Evolutionary conservation across 2,888 invertebrate genomes (phyloP).

Genomic region (Mongoloraphidia duomilia): DNA sequence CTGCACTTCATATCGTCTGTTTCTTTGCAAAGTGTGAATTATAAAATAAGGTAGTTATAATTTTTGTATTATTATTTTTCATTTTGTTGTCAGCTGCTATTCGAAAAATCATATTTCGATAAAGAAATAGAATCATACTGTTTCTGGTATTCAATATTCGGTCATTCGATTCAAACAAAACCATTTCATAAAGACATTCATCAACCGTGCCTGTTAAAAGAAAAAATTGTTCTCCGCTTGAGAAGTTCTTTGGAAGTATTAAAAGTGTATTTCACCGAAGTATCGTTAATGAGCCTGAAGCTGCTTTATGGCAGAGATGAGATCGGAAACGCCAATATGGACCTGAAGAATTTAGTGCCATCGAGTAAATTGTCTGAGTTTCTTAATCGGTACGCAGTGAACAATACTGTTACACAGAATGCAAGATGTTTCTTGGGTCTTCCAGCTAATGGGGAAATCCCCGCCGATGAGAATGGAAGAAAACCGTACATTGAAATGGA

Average conservation of each 20-base stretch:
- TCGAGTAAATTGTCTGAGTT: conserved; percentile 30
- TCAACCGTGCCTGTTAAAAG: conserved; percentile 18
- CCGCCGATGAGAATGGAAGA: conserved; percentile 14
- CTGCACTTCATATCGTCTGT: too few species aligned
- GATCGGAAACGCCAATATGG: conserved; percentile 32
- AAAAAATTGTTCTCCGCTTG: conserved; percentile 25
- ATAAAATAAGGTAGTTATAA: too few species aligned
- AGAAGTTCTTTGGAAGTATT: conserved; percentile 30
- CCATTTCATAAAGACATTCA: conserved; percentile 18
- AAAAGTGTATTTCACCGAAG: conserved; percentile 32
- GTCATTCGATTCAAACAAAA: conserved; percentile 23
- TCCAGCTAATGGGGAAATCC: conserved; percentile 20
- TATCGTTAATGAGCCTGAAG: conserved; percentile 32
- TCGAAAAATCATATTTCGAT: conserved; percentile 10
- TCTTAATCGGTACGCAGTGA: conserved; percentile 26
- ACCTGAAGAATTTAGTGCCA: conserved; percentile 35
- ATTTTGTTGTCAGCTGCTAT: background rate
- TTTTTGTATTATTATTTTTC: too few species aligned
- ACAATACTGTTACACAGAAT: conserved; percentile 29
- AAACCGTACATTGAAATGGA: conserved; percentile 36
- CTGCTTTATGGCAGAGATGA: conserved; percentile 29
- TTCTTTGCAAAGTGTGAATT: too few species aligned
- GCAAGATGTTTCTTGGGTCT: conserved; percentile 32
- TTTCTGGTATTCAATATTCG: conserved; percentile 24
- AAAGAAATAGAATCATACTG: conserved; percentile 15